Percentiles rank a stretch among this genome's conserved stretches.
Evolutionary conservation across 2,888 invertebrate species (phyloP).

Genomic region (Drosophila multiciliata): DNA sequence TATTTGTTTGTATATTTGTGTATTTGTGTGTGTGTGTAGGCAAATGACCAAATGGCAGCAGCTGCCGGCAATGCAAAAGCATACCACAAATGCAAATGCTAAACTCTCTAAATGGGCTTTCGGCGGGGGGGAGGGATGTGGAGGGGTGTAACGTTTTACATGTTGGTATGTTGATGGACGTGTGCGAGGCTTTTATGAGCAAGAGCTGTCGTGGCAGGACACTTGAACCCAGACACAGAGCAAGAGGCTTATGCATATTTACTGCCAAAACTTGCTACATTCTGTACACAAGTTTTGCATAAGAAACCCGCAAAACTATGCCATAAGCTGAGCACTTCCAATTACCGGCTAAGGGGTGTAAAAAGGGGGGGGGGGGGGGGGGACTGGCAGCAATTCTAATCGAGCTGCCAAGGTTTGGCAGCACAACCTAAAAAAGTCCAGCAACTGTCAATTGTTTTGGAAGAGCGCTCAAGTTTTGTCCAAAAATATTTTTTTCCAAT

Average conservation of each 20-base stretch:
- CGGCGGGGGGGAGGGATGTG: background rate
- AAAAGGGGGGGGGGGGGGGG: too few relatives aligned
- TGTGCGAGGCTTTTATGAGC: conserved; percentile 59
- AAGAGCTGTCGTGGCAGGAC: conserved; percentile 35
- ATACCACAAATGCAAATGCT: conserved; percentile 49
- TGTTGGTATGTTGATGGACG: conserved; percentile 65
- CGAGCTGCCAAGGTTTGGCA: background rate
- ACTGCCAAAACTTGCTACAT: conserved; percentile 62
- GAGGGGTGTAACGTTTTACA: background rate
- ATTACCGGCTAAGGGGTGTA: conserved; percentile 14
- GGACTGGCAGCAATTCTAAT: background rate
- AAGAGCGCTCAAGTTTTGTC: conserved; percentile 20
- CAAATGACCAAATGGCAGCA: conserved; percentile 46
- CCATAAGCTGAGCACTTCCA: conserved; percentile 35
- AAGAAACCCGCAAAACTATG: conserved; percentile 44
- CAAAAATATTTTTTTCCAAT: background rate
- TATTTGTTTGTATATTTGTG: background rate
- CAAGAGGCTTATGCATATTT: conserved; percentile 69
- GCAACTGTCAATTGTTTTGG: conserved; percentile 49
- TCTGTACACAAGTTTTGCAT: conserved; percentile 44
- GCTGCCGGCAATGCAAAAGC: conserved; percentile 30
- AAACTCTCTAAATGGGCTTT: conserved; percentile 22
- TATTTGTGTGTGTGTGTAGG: conserved; percentile 9
- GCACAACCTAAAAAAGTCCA: conserved; percentile 1
- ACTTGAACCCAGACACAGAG: conserved; percentile 31